Conservation (phyloP, 2,888 invertebrate species). For the Sphinx pinastri region DNA sequence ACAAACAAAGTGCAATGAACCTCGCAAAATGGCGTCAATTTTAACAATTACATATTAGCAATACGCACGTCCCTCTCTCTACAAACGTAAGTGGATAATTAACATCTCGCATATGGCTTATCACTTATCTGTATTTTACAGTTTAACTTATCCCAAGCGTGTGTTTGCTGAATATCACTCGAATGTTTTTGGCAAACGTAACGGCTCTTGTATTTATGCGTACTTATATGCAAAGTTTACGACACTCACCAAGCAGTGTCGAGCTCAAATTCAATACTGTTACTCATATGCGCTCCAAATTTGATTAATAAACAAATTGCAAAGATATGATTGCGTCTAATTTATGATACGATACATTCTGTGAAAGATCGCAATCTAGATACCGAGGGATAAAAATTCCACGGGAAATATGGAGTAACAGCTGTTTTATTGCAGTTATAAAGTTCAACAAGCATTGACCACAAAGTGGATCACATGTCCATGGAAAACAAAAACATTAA, state of each 20-base stretch:
- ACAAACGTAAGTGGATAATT: constrained; percentile 9
- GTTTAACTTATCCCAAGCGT: background rate
- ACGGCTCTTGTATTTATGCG: constrained; percentile 23
- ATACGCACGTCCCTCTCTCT: background rate
- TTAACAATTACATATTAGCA: background rate
- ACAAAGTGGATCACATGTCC: no score
- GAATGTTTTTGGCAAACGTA: constrained; percentile 24
- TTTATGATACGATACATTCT: background rate
- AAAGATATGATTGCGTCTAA: background rate
- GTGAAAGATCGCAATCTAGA: no score
- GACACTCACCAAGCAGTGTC: background rate
- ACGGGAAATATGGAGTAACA: no score
- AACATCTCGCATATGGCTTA: background rate
- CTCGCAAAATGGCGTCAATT: background rate
- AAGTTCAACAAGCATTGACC: no score
- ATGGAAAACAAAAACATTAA: no score
- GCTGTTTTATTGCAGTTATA: no score
- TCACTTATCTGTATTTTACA: constrained; percentile 10
- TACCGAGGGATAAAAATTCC: no score
- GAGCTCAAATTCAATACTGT: constrained; percentile 10
- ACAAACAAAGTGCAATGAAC: constrained; percentile 1
- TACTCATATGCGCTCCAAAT: background rate
- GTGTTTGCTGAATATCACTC: constrained; percentile 26
- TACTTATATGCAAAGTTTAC: constrained; percentile 22
- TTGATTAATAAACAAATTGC: constrained; percentile 2